These are phyloP conservation scores for Cyaniris semiargus DNA, from an alignment of 2,888 invertebrate genomes.

Conservation along the genomic window DNA sequence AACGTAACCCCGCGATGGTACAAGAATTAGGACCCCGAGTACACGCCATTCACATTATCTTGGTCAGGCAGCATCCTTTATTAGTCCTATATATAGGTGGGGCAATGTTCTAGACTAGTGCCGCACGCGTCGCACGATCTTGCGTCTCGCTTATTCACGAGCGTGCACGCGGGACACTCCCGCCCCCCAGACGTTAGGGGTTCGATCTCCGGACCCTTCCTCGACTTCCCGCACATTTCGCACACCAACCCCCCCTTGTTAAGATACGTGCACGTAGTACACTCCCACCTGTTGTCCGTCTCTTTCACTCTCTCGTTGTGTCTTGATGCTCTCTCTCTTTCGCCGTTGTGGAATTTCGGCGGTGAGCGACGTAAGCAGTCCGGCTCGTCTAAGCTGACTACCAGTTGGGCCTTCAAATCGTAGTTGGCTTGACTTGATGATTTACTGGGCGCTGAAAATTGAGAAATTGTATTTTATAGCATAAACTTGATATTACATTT, in stretches of 20 bases:
- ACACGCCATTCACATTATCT: not conserved
- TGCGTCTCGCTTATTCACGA: slow-evolving; percentile 85
- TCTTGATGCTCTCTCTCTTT: slow-evolving; percentile 48
- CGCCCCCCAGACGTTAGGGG: slow-evolving; percentile 87
- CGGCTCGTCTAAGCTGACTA: slow-evolving; percentile 69
- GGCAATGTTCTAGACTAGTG: slow-evolving; percentile 85
- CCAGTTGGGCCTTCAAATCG: slow-evolving; percentile 68
- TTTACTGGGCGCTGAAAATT: slow-evolving; percentile 46
- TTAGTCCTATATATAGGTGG: slow-evolving; percentile 83
- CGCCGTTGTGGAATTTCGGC: slow-evolving; percentile 46
- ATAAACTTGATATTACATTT: too few relatives aligned
- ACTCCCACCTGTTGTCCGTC: slow-evolving; percentile 81
- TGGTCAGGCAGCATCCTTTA: not conserved
- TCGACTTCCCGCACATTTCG: slow-evolving; percentile 88
- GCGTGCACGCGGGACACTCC: slow-evolving; percentile 87
- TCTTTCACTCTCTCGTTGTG: slow-evolving; percentile 43
- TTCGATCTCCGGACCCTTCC: slow-evolving; percentile 79
- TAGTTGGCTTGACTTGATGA: slow-evolving; percentile 49
- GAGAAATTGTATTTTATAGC: not conserved
- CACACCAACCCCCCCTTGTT: slow-evolving; percentile 80
- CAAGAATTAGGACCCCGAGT: too few relatives aligned
- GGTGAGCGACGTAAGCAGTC: slow-evolving; percentile 56
- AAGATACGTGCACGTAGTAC: slow-evolving; percentile 85
- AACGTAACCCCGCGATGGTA: too few relatives aligned
- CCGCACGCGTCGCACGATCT: slow-evolving; percentile 85